Percentiles rank a stretch among this genome's conserved stretches.
Evolutionary conservation across 2,113 vertebrate genomes (phyloP).

Genomic region (Malurus alboscapulatus): DNA sequence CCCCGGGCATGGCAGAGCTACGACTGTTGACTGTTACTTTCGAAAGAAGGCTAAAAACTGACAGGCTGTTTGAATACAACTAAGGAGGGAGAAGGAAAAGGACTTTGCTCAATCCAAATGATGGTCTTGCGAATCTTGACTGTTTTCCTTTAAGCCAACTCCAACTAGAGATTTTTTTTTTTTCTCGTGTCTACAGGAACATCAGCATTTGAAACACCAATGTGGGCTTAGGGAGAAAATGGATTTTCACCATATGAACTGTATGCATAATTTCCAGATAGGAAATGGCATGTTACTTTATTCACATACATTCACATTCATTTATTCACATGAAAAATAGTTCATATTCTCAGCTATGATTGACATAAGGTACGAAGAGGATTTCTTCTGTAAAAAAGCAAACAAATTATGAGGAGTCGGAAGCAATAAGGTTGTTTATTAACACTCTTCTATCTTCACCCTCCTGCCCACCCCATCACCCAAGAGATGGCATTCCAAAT

Average conservation of each 20-base stretch:
- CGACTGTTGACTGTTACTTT: constrained; percentile 60
- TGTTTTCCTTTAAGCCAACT: constrained; percentile 46
- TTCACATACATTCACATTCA: constrained; percentile 70
- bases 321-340: constrained; percentile 68
- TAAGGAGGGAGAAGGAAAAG: constrained; percentile 28
- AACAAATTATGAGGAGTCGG: constrained; percentile 59
- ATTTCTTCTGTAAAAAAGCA: constrained; percentile 63
- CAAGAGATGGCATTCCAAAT: constrained; percentile 56
- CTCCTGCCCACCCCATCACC: constrained; percentile 62
- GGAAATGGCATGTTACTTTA: constrained; percentile 70
- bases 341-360: constrained; percentile 66
- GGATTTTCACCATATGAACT: constrained; percentile 68
- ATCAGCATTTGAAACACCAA: constrained; percentile 57
- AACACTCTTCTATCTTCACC: constrained; percentile 64
- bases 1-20: constrained; percentile 59
- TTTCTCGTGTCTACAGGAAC: constrained; percentile 1
- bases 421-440: constrained; percentile 71
- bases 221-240: constrained; percentile 55
- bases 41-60: constrained; percentile 61
- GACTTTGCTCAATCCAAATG: constrained; percentile 30
- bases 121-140: constrained; percentile 40
- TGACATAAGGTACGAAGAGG: constrained; percentile 68
- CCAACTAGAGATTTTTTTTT: background rate
- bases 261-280: constrained; percentile 69
- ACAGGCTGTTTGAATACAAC: constrained; percentile 66